Evolutionary conservation across 2,113 vertebrate genomes (phyloP).

Genomic region (Centropus unirufus): DNA sequence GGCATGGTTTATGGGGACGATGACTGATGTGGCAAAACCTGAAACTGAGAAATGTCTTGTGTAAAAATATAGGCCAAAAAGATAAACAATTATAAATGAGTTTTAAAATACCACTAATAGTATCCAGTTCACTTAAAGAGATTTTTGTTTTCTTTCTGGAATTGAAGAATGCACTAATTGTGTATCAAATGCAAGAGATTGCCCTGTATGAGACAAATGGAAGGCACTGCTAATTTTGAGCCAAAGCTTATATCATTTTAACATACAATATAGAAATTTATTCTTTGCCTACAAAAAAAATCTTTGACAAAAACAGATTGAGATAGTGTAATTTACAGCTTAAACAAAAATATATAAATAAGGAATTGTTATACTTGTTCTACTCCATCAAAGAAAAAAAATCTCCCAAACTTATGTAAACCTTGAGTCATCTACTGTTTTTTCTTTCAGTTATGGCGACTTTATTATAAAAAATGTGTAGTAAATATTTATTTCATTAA

Average conservation of each 20-base stretch:
- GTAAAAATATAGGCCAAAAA: not conserved
- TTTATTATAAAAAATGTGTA: not conserved
- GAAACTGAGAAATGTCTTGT: not conserved
- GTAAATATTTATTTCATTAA: not conserved
- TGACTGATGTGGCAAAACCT: not conserved
- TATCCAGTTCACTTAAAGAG: not conserved
- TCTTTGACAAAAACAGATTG: not conserved
- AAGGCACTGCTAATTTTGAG: not conserved
- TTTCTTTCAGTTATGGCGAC: not conserved
- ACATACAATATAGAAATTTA: not conserved
- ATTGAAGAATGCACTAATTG: not conserved
- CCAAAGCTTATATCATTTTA: not conserved
- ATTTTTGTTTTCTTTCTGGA: not conserved
- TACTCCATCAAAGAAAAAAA: not conserved
- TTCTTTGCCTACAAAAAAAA: not conserved
- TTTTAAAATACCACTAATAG: not conserved
- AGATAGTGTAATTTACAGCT: not conserved
- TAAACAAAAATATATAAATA: not conserved
- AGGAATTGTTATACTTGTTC: not conserved
- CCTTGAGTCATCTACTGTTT: not conserved
- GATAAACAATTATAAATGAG: not conserved
- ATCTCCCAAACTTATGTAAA: not conserved
- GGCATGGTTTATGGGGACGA: not conserved
- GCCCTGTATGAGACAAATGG: not conserved
- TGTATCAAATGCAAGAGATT: not conserved